A percentile compares a stretch with the other conserved stretches of the same genome.
Evolutionary conservation across 1,140 invertebrate genomes (phyloP).

Genomic region (Ceratosolen solmsi): DNA sequence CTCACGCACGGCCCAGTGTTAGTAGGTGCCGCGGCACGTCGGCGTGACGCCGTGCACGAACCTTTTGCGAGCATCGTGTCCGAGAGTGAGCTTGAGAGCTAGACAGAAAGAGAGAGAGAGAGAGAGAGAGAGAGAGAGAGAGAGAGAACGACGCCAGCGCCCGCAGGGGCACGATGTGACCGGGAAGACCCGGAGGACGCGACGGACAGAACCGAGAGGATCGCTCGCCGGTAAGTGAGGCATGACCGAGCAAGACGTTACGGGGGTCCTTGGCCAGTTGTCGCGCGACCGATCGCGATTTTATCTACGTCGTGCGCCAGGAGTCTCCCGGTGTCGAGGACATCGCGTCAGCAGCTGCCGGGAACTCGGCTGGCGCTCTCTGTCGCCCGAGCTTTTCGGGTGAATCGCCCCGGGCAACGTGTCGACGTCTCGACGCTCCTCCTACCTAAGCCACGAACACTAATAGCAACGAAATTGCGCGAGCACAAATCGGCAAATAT

Average conservation of each 20-base stretch:
- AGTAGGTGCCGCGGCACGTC: slow-evolving; percentile 22
- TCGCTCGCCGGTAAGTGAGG: neutral
- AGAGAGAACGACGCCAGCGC: neutral
- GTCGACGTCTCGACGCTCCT: no score
- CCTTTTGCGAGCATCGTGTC: neutral
- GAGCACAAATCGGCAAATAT: no score
- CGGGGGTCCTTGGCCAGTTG: no score
- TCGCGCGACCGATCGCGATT: neutral
- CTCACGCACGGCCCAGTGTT: slow-evolving; percentile 12
- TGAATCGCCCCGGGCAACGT: no score
- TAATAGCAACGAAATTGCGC: no score
- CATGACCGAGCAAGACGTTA: neutral
- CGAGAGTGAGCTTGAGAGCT: neutral
- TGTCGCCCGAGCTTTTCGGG: neutral
- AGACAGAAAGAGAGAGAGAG: neutral
- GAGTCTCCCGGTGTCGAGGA: neutral
- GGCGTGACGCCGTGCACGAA: slow-evolving; percentile 4
- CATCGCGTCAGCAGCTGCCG: neutral
- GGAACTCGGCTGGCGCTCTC: neutral
- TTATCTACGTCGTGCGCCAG: neutral
- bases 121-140: neutral
- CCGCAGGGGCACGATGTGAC: neutral
- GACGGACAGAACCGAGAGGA: neutral
- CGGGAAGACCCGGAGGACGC: neutral
- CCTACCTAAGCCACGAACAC: no score